phyloP scores from a whole-genome alignment of 2,113 vertebrate genomes.

The Phodopus roborovskii region DNA sequence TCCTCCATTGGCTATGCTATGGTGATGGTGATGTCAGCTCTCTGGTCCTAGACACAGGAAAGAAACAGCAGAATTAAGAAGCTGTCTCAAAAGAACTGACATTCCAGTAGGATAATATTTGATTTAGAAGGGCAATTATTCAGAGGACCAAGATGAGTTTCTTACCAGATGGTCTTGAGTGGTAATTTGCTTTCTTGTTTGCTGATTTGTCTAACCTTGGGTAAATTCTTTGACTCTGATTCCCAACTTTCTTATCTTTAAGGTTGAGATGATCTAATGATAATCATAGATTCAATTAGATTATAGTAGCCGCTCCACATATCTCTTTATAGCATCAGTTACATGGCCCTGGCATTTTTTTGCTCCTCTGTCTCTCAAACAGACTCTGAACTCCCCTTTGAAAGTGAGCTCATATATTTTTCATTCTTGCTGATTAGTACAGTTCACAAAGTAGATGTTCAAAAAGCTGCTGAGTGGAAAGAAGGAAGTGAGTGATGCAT shows the following conservation, averaged over 20 bases:
- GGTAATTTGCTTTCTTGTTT: not conserved
- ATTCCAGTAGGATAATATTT: not conserved
- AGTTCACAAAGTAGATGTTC: not conserved
- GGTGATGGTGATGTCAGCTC: not conserved
- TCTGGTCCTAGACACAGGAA: not conserved
- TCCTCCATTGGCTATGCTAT: accelerated
- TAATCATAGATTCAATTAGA: not conserved
- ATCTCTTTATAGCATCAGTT: not conserved
- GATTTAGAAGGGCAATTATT: not conserved
- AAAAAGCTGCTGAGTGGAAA: slow-evolving; percentile 17
- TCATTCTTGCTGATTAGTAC: slow-evolving; percentile 18
- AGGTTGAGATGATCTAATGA: not conserved
- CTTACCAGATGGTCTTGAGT: not conserved
- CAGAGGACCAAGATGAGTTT: not conserved
- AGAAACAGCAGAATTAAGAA: too few relatives aligned
- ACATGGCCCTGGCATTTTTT: not conserved
- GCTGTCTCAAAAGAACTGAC: not conserved
- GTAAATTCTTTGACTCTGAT: slow-evolving; percentile 25
- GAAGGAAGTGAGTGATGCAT: not conserved
- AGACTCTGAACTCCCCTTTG: not conserved
- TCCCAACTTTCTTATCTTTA: slow-evolving; percentile 42
- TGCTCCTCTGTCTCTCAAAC: not conserved
- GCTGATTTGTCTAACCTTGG: slow-evolving; percentile 6
- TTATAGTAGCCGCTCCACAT: not conserved
- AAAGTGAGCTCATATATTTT: not conserved